Evolutionary conservation across 2,797 vertebrate species (phyloP), one percentile per base, ranked within the genome.

Genomic region (Acomys russatus): DNA sequence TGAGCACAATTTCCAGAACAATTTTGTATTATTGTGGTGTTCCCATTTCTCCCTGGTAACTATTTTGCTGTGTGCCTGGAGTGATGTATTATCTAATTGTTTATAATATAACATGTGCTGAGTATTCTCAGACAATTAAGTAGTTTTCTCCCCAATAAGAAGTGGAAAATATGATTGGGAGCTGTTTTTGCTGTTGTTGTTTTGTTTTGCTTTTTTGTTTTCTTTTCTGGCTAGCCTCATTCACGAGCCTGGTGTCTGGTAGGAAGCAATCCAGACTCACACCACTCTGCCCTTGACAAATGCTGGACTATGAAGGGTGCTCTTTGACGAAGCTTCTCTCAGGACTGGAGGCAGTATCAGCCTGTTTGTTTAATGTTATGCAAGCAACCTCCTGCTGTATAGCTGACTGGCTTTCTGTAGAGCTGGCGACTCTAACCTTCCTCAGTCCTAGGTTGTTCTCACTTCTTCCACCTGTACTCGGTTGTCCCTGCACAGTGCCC

Each of bases 11-110:
- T 68, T 87, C 51, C 20, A 68, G 33, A 38, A 33, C 84, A 79
- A 56, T 78, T 94, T 92, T 80, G 25, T 80, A 12, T 64, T 97
- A 85, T 71, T 77, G 56, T 73, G 61, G 9, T 77, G 4, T 73
- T 89, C 92, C 49, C n/a, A 7, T 93, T 56, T 82, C 61, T 54
- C 61, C 22, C 38, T n/a, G 1, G 63, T 91, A 80, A 22, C 77
- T 89, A 63, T 90, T 95, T 89, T 92, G 51, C 79, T 73, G 35
- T 64, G 64, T 90, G 44, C 44, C 49, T 87, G 4, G 3, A 90
- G 76, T 63, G 25, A 59, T 17, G 93, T 59, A 54, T 91, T 82
- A 66, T 66, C 80, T 30, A 80, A 8, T 68, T 25, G 66, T 38
- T 3, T n/a, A 61, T 84, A 76, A 10, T 84, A 18, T 20, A 61